Base-by-base conservation (phyloP, 2,113 vertebrate species). In the Pitta sordida region DNA sequence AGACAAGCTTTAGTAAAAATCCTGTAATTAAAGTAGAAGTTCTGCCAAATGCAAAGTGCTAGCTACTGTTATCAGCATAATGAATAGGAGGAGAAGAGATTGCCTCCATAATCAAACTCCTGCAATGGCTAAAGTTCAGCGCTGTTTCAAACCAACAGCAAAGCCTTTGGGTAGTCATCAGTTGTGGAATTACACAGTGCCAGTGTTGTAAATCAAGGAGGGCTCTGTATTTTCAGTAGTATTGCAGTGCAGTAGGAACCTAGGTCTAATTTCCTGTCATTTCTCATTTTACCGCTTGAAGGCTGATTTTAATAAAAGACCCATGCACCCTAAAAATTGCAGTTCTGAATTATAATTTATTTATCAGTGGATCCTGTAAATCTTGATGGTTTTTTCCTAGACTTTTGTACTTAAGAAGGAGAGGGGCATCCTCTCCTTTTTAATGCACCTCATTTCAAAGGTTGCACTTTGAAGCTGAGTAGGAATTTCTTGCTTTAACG, bases 191-290 rank as follows among this genome's bases (percentile, higher is more conserved):
- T 37, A 0, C n/a, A 95, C 88, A 93, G 29, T 68, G 75, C 88
- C 81, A 49, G 36, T 79, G 78, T 6, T 82, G 88, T 95, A 96
- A 95, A 94, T 96, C 80, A 77, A 67, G 0, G 0, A 76, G 62
- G 22, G 18, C 79, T 65, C 62, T 75, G 68, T 81, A 49, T 59
- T 88, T 95, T 56, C 74, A 92, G 71, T 83, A 51, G 76, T 10
- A 12, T 59, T 76, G 67, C 91, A 91, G 36, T 91, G 74, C 93
- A 80, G 91, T 83, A 82, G 79, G 71, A 95, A 89, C 96, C 53
- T 32, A 62, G 82, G 78, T 79, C 86, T 97, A 87, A 96, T 96
- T 96, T 96, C 95, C 93, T 95, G 90, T 94, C 81, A 97, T 96
- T 95, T 96, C 93, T 96, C 94, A 94, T 79, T 93, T 88, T 88